These are phyloP conservation scores for Harmothoe impar DNA, from an alignment of 2,888 invertebrate species.

Conservation along the genomic window DNA sequence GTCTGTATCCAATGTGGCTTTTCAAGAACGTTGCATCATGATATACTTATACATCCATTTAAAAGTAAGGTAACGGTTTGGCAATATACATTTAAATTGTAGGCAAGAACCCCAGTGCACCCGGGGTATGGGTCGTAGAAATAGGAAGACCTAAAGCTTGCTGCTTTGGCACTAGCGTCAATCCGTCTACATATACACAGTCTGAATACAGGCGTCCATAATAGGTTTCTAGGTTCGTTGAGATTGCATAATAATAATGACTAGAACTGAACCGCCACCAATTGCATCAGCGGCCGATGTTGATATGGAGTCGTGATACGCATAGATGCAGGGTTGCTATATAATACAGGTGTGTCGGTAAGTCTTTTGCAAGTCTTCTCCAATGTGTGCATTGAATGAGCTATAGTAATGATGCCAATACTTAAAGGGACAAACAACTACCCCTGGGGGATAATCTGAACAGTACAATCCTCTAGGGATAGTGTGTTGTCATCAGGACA, in stretches of 20 bases:
- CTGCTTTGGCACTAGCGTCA: conserved; percentile 22
- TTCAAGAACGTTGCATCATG: not conserved
- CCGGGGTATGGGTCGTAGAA: not conserved
- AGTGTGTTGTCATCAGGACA: not conserved
- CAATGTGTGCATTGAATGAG: conserved; percentile 14
- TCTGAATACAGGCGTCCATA: not conserved
- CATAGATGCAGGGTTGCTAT: not conserved
- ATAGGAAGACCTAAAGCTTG: conserved; percentile 25
- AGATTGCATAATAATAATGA: conserved; percentile 43
- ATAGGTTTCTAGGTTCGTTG: conserved; percentile 50
- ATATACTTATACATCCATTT: not conserved
- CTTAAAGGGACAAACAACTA: conserved; percentile 18
- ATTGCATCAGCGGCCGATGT: not conserved
- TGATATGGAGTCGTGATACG: conserved; percentile 43
- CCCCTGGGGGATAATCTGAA: conserved; percentile 52
- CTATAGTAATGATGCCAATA: not conserved
- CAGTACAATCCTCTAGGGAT: conserved; percentile 25
- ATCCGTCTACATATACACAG: not conserved
- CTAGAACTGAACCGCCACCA: not conserved
- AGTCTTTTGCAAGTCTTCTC: conserved; percentile 49
- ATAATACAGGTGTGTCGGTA: conserved; percentile 19
- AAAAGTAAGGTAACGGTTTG: not conserved
- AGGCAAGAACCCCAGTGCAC: not conserved
- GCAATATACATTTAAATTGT: not conserved
- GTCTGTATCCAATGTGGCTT: not conserved